phyloP scores from a whole-genome alignment of 2,113 vertebrate genomes.

The Scolopax mira region DNA sequence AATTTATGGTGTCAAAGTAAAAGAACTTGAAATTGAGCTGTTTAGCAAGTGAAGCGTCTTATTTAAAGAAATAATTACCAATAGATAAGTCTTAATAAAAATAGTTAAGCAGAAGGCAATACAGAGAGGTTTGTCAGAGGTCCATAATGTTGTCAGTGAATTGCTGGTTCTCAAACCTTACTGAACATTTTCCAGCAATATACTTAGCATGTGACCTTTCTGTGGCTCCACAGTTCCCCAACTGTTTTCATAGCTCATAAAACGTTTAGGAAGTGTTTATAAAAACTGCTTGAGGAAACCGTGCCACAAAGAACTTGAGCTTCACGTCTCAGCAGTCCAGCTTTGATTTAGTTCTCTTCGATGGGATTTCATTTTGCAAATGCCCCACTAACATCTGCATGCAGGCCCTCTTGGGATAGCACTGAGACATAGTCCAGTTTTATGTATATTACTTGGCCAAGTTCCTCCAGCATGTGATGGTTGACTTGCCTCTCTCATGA shows the following conservation, averaged over 20 bases:
- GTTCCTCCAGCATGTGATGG: constrained; percentile 68
- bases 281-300: constrained; percentile 73
- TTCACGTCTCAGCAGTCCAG: constrained; percentile 64
- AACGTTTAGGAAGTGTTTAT: constrained; percentile 74
- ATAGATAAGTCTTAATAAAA: constrained; percentile 33
- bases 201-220: constrained; percentile 72
- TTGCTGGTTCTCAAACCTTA: not conserved
- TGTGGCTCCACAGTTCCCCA: constrained; percentile 62
- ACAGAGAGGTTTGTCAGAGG: not conserved
- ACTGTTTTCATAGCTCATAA: constrained; percentile 77
- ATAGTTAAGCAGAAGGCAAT: not conserved
- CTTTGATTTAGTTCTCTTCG: constrained; percentile 71
- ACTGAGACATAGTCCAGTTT: constrained; percentile 52
- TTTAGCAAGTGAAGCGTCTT: not conserved
- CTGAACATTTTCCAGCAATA: constrained; percentile 61
- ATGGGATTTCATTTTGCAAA: constrained; percentile 66
- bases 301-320: constrained; percentile 71
- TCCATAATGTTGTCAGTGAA: not conserved
- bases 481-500: constrained; percentile 76
- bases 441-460: constrained; percentile 72
- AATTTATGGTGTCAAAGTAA: constrained; percentile 7
- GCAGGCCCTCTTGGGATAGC: constrained; percentile 64
- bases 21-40: not conserved
- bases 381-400: constrained; percentile 76
- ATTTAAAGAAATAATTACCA: not conserved